These are phyloP conservation scores for Pseudococcus jackbeardsleyi DNA, from an alignment of 2,888 invertebrate genomes.

Conservation along the genomic window DNA sequence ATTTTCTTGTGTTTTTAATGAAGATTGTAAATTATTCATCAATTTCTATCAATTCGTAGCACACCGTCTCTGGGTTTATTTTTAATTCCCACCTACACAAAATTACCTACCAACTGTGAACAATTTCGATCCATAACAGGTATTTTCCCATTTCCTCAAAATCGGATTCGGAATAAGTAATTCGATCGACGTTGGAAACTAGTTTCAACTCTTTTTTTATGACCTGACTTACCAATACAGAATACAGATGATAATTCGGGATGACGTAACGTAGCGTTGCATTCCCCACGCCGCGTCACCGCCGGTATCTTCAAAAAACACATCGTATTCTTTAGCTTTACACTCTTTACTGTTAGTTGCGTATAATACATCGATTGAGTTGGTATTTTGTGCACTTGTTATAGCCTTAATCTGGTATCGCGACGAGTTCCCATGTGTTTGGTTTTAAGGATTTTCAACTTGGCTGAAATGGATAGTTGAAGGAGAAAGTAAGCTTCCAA, in stretches of 20 bases:
- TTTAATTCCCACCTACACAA: neutral
- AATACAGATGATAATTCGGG: neutral
- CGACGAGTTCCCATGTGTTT: slow-evolving; percentile 16
- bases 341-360: slow-evolving; percentile 34
- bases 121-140: neutral
- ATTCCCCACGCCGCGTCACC: neutral
- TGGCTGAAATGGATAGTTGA: neutral
- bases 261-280: neutral
- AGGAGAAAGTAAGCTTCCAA: neutral
- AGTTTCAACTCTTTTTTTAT: neutral
- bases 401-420: slow-evolving; percentile 19
- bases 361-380: neutral
- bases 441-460: neutral
- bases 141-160: neutral
- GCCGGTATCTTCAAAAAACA: slow-evolving; percentile 4
- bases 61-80: neutral
- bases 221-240: neutral
- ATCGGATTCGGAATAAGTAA: neutral
- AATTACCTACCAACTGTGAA: neutral
- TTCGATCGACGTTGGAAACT: neutral
- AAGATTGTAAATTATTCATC: too few species aligned
- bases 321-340: neutral
- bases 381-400: neutral
- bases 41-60: too few species aligned
- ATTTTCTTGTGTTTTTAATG: too few species aligned